A percentile compares a stretch with the other conserved stretches of the same genome.
These are phyloP conservation scores for Archips xylosteana DNA, from an alignment of 2,888 invertebrate species.

Conservation along the genomic window DNA sequence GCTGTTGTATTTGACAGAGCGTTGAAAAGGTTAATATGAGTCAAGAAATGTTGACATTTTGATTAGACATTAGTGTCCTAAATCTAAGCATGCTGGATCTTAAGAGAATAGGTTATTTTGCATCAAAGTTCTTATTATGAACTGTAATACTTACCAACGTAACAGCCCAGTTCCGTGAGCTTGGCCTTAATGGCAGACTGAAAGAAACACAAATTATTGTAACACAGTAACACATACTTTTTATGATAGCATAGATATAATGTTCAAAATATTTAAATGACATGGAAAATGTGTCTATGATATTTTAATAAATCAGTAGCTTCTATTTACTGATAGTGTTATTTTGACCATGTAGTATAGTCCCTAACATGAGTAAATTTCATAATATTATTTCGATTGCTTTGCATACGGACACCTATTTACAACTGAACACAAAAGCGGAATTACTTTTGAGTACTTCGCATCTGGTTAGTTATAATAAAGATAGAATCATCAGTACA, in stretches of 20 bases:
- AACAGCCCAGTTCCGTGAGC: constrained; percentile 96
- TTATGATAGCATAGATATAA: not conserved
- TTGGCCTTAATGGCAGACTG: constrained; percentile 98
- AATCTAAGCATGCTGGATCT: no score
- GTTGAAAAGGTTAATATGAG: no score
- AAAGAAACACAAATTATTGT: constrained; percentile 55
- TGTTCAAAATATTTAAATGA: not conserved
- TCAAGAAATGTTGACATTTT: no score
- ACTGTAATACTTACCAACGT: constrained; percentile 90
- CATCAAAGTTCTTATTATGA: no score
- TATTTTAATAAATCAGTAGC: not conserved
- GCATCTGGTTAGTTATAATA: not conserved
- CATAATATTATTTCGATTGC: not conserved
- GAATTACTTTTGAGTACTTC: not conserved
- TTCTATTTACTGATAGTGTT: not conserved
- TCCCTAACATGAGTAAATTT: not conserved
- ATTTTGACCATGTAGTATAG: not conserved
- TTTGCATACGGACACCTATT: not conserved
- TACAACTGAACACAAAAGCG: not conserved
- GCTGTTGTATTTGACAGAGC: no score
- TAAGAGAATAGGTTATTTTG: no score
- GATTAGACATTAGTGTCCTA: no score
- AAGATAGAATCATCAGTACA: not conserved
- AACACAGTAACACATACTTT: not conserved
- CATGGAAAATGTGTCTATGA: not conserved